These are phyloP conservation scores for Echinometra lucunter DNA, from an alignment of 53 echinoderm and acorn worm genomes.

Conservation along the genomic window DNA sequence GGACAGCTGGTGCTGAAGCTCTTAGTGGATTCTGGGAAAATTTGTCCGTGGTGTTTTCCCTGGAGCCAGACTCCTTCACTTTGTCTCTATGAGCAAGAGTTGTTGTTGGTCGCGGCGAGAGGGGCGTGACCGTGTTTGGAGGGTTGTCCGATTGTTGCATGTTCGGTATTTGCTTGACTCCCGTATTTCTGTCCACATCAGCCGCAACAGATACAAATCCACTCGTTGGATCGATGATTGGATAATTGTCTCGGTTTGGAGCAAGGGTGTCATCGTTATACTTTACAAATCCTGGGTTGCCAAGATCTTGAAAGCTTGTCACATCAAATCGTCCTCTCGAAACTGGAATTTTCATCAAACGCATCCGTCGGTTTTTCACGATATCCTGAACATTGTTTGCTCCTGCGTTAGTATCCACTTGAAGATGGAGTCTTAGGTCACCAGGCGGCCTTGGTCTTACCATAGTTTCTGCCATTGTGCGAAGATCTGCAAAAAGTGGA, in stretches of 20 bases:
- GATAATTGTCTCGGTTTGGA: conserved; percentile 84
- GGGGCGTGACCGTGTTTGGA: conserved; percentile 93
- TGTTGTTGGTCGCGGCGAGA: conserved; percentile 79
- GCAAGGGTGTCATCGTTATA: conserved; percentile 97
- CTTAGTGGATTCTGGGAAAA: conserved; percentile 40
- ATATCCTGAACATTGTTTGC: conserved; percentile 85
- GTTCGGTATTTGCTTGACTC: conserved; percentile 77
- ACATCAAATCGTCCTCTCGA: conserved; percentile 86
- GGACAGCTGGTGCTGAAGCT: conserved; percentile 50
- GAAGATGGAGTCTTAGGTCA: conserved; percentile 84
- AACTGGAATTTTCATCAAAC: conserved; percentile 91
- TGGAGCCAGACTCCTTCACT: conserved; percentile 51
- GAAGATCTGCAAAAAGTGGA: background rate
- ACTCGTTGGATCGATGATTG: conserved; percentile 91
- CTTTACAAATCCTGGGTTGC: conserved; percentile 86
- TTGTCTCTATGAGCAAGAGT: conserved; percentile 85
- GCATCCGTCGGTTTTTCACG: conserved; percentile 68
- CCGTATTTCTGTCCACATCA: conserved; percentile 93
- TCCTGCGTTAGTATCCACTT: conserved; percentile 94
- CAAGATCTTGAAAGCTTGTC: conserved; percentile 87
- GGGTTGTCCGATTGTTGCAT: conserved; percentile 87
- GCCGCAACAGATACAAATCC: conserved; percentile 93
- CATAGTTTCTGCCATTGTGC: conserved; percentile 84
- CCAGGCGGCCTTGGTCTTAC: conserved; percentile 84
- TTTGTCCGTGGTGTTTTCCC: background rate